A percentile compares a stretch with the other conserved stretches of the same genome.
Evolutionary conservation across 2,888 invertebrate genomes (phyloP).

Genomic region (Pimpla rufipes): DNA sequence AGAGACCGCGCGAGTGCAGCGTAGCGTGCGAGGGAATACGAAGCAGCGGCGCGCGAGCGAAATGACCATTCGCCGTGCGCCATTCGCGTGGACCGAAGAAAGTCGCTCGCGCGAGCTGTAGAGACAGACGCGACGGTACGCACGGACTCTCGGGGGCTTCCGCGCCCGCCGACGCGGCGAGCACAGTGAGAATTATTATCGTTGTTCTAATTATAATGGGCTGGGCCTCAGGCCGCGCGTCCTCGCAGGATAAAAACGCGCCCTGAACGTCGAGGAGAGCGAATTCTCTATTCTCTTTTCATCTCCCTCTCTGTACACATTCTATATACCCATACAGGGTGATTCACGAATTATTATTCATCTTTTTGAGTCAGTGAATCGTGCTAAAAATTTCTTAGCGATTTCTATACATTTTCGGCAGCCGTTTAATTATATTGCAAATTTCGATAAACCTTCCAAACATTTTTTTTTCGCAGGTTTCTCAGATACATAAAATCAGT

Average conservation of each 20-base stretch:
- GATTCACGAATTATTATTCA: no score
- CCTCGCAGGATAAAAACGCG: slow-evolving; percentile 45
- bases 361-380: no score
- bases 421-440: no score
- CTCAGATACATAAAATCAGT: no score
- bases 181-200: slow-evolving; percentile 73
- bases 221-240: slow-evolving; percentile 67
- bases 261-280: slow-evolving; percentile 55
- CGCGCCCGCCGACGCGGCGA: slow-evolving; percentile 53
- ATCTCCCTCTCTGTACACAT: slow-evolving; percentile 37
- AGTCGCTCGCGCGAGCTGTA: slow-evolving; percentile 49
- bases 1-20: slow-evolving; percentile 14
- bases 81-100: slow-evolving; percentile 55
- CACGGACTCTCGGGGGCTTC: slow-evolving; percentile 65
- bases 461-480: no score
- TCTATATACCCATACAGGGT: background rate
- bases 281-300: slow-evolving; percentile 66
- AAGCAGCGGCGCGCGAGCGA: slow-evolving; percentile 32
- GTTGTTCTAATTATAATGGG: slow-evolving; percentile 76
- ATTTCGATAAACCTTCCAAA: no score
- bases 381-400: no score
- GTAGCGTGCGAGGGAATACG: slow-evolving; percentile 32
- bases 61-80: slow-evolving; percentile 47
- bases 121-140: slow-evolving; percentile 23
- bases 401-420: no score